Evolutionary conservation across 2,888 invertebrate species (phyloP), one percentile per base, ranked within the genome.

Genomic region (Tiliacea citrago): DNA sequence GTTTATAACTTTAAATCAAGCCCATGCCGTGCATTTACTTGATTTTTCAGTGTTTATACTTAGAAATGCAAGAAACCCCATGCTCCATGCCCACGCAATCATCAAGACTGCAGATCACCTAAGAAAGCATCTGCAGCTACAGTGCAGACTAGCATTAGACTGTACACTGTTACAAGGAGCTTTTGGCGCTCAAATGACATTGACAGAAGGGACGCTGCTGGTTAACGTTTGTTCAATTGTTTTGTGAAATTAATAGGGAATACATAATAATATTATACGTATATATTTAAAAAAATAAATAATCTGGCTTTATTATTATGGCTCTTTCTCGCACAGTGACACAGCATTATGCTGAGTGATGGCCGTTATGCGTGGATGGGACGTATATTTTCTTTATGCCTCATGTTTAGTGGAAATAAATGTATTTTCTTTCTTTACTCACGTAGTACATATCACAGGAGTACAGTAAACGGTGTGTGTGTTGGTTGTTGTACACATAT

Each of bases 381-480:
- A 29, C 29, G 29, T 3, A 29, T 29, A 29, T 29, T 29, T 29
- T 29, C 29, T 29, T 4, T 39, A 39, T 6, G 39, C 39, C 39
- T 7, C 39, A 39, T 39, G 5, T 39, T 39, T 39, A 39, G 5
- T 39, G 7, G 39, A 39, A 39, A 39, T 39, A 29, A 29, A 29
- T 29, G 8, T 45, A 53, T n/a, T 53, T 4, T 53, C 12, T n/a
- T 53, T 53, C 5, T n/a, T 55, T 13, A 66, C 95, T 93, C 73
- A 95, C 95, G 92, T 90, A 9, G 93, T 91, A 39, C 90, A 73
- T 0, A 92, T 85, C 2, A 89, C 78, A 0, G 90, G 88, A 0
- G 92, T 92, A 51, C 90, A 90, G 65, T 86, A 94, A 0, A 93
- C 92, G 47, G 91, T 91, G 0, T 51, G 81, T 0, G 95, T 95